These are phyloP conservation scores for Halcyon senegalensis DNA, from an alignment of 2,113 vertebrate species.

Conservation along the genomic window DNA sequence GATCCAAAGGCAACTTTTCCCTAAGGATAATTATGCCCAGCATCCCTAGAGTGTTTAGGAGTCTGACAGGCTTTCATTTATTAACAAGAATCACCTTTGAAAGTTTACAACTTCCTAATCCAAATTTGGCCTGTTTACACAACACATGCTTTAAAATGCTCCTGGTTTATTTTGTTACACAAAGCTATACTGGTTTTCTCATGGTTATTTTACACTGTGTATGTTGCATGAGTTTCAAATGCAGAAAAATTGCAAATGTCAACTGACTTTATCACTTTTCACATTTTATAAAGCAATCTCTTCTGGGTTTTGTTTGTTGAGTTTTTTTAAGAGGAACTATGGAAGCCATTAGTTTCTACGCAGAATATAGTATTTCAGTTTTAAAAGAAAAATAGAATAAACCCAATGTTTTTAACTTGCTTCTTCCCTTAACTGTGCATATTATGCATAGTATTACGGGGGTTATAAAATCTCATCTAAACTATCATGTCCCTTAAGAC, in stretches of 20 bases:
- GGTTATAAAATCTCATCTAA: neutral
- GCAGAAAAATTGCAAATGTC: neutral
- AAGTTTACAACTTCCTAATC: neutral
- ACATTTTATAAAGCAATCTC: neutral
- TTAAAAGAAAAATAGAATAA: neutral
- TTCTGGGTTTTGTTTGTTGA: neutral
- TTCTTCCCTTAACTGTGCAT: neutral
- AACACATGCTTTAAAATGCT: neutral
- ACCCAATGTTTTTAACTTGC: neutral
- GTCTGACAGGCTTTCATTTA: neutral
- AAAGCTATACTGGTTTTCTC: neutral
- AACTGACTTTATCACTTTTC: neutral
- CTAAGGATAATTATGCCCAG: neutral
- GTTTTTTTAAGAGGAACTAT: neutral
- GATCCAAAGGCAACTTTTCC: constrained; percentile 7
- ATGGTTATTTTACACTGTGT: neutral
- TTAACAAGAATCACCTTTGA: neutral
- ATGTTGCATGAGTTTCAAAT: neutral
- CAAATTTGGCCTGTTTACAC: neutral
- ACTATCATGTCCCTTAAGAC: neutral
- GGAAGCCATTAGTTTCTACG: neutral
- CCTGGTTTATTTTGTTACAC: neutral
- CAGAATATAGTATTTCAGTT: neutral
- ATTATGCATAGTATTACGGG: neutral
- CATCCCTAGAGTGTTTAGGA: neutral